phyloP scores from a whole-genome alignment of 1,140 invertebrate genomes.

The Agrypnia vestita region DNA sequence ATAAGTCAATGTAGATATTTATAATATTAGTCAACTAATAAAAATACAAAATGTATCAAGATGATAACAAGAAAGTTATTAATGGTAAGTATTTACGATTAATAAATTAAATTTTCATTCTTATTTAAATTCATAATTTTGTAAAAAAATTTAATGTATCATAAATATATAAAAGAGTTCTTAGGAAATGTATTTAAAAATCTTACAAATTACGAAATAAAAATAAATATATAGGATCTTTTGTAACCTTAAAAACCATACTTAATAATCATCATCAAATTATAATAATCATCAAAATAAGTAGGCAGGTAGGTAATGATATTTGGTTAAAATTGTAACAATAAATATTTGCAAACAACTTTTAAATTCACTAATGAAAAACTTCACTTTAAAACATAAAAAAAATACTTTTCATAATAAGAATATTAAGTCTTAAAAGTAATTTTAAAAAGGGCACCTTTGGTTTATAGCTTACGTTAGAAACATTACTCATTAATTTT shows the following conservation, averaged over 20 bases:
- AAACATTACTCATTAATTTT: conserved; percentile 53
- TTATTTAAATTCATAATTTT: conserved; percentile 1
- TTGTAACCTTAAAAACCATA: conserved; percentile 1
- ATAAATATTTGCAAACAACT: conserved; percentile 48
- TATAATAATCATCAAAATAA: conserved; percentile 5
- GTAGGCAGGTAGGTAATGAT: neutral
- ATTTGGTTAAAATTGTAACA: conserved; percentile 39
- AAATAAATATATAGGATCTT: conserved; percentile 15
- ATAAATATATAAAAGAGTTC: conserved; percentile 28
- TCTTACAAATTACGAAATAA: conserved; percentile 32
- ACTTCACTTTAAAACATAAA: conserved; percentile 49
- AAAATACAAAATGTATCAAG: neutral
- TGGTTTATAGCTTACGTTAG: conserved; percentile 74
- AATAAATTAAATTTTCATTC: neutral
- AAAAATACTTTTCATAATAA: conserved; percentile 49
- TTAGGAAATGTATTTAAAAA: conserved; percentile 32
- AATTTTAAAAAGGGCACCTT: conserved; percentile 75
- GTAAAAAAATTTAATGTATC: neutral
- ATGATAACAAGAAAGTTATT: conserved; percentile 5
- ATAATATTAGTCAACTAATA: conserved; percentile 16
- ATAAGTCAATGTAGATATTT: conserved; percentile 16
- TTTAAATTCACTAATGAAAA: conserved; percentile 38
- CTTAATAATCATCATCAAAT: conserved; percentile 4
- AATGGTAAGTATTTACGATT: neutral
- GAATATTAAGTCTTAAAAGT: conserved; percentile 60